Conservation (phyloP, 2,113 vertebrate genomes). For the Phalacrocorax aristotelis region DNA sequence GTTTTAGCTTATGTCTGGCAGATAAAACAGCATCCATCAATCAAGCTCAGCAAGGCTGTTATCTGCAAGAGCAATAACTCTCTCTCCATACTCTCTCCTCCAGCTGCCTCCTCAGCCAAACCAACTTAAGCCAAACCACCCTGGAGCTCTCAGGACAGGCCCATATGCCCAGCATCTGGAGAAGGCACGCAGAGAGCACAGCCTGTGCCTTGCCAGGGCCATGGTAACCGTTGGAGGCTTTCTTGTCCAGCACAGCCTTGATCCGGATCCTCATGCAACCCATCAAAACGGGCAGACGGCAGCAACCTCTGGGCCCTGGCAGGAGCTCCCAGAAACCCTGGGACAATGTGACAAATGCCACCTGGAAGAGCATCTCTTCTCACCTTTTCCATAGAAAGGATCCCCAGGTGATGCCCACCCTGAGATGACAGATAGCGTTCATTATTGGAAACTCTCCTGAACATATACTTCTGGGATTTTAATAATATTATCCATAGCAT, state of each 20-base stretch:
- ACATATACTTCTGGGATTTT: neutral
- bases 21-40: slow-evolving; percentile 24
- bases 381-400: neutral
- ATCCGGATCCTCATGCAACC: neutral
- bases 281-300: neutral
- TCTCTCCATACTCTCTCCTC: neutral
- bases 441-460: slow-evolving; percentile 21
- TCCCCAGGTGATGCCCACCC: neutral
- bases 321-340: neutral
- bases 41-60: slow-evolving; percentile 46
- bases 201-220: slow-evolving; percentile 1
- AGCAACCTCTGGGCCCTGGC: neutral
- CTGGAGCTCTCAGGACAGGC: slow-evolving; percentile 14
- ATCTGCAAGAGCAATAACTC: slow-evolving; percentile 14
- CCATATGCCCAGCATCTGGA: slow-evolving; percentile 56
- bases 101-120: slow-evolving; percentile 30
- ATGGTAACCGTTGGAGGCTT: neutral
- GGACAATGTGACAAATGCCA: neutral
- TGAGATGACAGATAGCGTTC: slow-evolving; percentile 15
- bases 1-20: slow-evolving; percentile 41
- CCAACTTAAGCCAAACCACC: neutral
- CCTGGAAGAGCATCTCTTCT: neutral
- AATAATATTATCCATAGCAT: slow-evolving; percentile 8
- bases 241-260: neutral
- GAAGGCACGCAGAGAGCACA: neutral